Evolutionary conservation across 2,113 vertebrate species (phyloP), one percentile per base, ranked within the genome.

Genomic region (Grus americana): DNA sequence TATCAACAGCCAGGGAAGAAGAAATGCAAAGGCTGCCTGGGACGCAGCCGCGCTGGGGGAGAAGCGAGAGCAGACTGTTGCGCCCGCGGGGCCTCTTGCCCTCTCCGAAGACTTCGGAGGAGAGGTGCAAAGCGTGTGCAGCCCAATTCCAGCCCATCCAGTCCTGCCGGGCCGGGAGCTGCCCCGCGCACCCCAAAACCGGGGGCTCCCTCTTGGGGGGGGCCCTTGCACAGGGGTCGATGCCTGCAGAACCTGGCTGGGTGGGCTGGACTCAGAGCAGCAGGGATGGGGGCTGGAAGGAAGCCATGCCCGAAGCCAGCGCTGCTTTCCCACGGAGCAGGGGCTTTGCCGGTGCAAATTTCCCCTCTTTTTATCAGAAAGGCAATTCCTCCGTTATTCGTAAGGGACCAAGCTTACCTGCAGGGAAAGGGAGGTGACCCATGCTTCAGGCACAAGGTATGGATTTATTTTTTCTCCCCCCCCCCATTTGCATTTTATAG

Each of bases 241-340:
- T 34, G 76, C 36, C 68, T 40, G 34, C 44, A 15, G 70, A 29
- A 30, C 42, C 67, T 7, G 54, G 22, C 38, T 3, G 2, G 57
- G 58, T 55, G 65, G 55, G n/a, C 0, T 66, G 81, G 59, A 5
- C 10, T 22, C 5, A 3, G 23, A 22, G 54, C 76, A 52, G 79
- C 18, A 15, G 70, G 1, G 3, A 17, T 2, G 21, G 67, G 63
- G 27, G 26, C 57, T 54, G 5, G 0, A 30, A 12, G 2, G 0
- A 9, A 54, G 34, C 0, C 55, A 6, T 11, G n/a, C n/a, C 66
- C 2, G 1, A 42, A 44, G 72, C 19, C 18, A 46, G 5, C 1
- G 1, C 63, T 10, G 73, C 34, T 65, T 46, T 47, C 22, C 59
- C 55, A 36, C 1, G 1, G 19, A 59, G 24, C 13, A 2, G 7